These are phyloP conservation scores for Takifugu rubripes DNA, from an alignment of 2,797 vertebrate species.

Conservation along the genomic window DNA sequence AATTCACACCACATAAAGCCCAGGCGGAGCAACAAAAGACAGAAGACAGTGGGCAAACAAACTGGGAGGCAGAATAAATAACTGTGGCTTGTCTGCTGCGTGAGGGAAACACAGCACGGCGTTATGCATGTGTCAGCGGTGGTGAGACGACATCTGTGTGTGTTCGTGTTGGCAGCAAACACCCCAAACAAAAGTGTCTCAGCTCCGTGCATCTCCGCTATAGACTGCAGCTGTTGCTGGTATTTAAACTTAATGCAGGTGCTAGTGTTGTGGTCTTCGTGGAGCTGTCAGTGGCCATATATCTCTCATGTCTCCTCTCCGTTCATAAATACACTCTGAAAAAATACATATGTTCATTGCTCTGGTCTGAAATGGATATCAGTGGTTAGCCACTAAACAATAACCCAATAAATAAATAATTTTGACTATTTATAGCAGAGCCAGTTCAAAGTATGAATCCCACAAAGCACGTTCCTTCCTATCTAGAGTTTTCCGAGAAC, in stretches of 20 bases:
- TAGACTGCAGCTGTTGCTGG: conserved; percentile 60
- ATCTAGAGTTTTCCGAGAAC: no score
- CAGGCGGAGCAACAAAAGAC: conserved; percentile 61
- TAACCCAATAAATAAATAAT: no score
- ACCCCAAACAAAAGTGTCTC: conserved; percentile 69
- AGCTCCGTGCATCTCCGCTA: conserved; percentile 48
- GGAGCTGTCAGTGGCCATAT: conserved; percentile 34
- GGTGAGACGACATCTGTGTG: conserved; percentile 9
- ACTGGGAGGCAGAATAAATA: conserved; percentile 74
- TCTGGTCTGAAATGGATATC: conserved; percentile 1
- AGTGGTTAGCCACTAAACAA: neutral
- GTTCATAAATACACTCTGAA: conserved; percentile 21
- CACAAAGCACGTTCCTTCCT: no score
- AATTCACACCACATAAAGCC: conserved; percentile 65
- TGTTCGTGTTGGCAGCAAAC: conserved; percentile 64
- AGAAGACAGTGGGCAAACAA: conserved; percentile 72
- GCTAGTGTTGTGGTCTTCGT: conserved; percentile 48
- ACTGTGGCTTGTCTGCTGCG: conserved; percentile 63
- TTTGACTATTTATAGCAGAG: no score
- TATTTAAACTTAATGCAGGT: conserved; percentile 62
- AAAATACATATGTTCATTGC: conserved; percentile 9
- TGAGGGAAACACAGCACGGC: conserved; percentile 48
- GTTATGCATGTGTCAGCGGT: conserved; percentile 24
- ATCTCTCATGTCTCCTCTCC: conserved; percentile 8
- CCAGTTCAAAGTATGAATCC: no score